Base-by-base conservation (phyloP, 1,140 invertebrate species). In the Atta cephalotes region DNA sequence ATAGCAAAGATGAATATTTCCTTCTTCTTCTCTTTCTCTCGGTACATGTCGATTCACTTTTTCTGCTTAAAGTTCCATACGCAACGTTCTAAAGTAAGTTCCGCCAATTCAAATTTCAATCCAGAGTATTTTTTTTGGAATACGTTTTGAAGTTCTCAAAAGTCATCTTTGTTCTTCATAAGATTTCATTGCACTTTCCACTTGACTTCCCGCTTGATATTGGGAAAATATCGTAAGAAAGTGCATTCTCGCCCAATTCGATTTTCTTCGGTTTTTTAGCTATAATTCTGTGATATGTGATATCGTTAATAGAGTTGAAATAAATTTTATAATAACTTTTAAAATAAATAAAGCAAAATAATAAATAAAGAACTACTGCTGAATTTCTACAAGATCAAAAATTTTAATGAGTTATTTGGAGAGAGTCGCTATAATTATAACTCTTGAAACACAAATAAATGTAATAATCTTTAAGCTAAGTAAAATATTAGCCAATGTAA, bases 1-100 rank as follows among this genome's bases (percentile, higher is more conserved):
- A n/a, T n/a, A n/a, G n/a, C n/a, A n/a, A n/a, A n/a, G n/a, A 89
- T 71, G 63, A 74, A 21, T 66, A 68, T 70, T 58, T 18, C 60
- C 14, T 18, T 10, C 39, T 10, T 45, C 39, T 45, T 45, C 10
- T 45, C 39, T 45, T 10, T 12, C 39, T 45, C 16, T 49, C 87
- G 76, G 81, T 86, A 70, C 16, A 14, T n/a, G 51, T 10, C 35
- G 74, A 66, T 53, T 79, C 51, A 28, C 14, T 63, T 12, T 45
- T 5, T n/a, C 10, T 14, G 7, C 28, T 3, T 14, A 14, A 18
- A 18, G 5, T 9, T 39, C 16, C 21, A 21, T 58, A n/a, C 18
- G 45, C 7, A 39, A 39, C 35, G 35, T 39, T 39, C 60, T 4
- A 62, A 49, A 31, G 18, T 21, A 79, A 85, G 63, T 66, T 66